These are phyloP conservation scores for Pseudonaja textilis DNA, from an alignment of 2,113 vertebrate genomes.

Conservation along the genomic window DNA sequence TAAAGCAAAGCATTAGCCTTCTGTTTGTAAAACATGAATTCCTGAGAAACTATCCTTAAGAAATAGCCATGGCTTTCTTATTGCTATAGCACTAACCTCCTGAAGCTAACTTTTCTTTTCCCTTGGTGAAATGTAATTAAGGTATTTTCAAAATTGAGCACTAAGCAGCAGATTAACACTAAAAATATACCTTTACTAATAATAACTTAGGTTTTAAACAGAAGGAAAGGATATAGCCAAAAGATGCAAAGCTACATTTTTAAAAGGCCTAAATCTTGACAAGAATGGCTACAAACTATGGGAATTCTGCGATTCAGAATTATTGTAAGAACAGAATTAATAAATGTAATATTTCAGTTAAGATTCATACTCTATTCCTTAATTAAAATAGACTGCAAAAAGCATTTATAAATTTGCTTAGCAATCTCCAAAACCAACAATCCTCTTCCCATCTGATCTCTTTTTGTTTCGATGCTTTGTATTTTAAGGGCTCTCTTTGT, in stretches of 20 bases:
- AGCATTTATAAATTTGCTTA: neutral
- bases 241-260: conserved; percentile 42
- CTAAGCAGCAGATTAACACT: conserved; percentile 62
- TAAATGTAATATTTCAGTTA: neutral
- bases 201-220: conserved; percentile 47
- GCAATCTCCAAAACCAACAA: neutral
- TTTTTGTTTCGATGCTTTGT: neutral
- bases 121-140: conserved; percentile 64
- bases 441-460: neutral
- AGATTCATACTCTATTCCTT: neutral
- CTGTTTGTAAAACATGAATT: neutral
- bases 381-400: neutral
- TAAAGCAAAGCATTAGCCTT: neutral
- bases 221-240: conserved; percentile 30
- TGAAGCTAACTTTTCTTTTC: conserved; percentile 41
- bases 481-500: neutral
- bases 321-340: neutral
- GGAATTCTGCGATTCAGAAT: neutral
- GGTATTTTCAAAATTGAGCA: conserved; percentile 51
- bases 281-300: neutral
- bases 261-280: conserved; percentile 32
- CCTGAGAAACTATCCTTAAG: conserved; percentile 1
- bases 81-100: conserved; percentile 17
- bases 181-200: conserved; percentile 71
- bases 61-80: conserved; percentile 30